phyloP scores from a whole-genome alignment of 2,797 vertebrate species.

The Scyliorhinus canicula region DNA sequence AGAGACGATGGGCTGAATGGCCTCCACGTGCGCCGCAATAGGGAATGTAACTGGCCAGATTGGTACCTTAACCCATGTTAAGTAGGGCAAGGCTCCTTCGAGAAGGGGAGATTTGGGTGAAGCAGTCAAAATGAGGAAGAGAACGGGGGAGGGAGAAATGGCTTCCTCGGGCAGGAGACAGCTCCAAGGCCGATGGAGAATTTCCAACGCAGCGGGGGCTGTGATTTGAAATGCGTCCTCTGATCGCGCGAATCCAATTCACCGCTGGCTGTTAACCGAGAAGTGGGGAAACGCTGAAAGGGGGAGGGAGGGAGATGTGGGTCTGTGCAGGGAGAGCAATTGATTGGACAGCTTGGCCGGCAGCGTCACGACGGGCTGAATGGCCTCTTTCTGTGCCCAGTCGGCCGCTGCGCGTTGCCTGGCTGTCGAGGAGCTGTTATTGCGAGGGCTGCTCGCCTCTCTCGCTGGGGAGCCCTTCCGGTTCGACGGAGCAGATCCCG shows the following conservation, averaged over 20 bases:
- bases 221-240: background rate
- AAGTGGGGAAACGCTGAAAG: background rate
- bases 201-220: background rate
- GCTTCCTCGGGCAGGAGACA: background rate
- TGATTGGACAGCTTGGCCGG: background rate
- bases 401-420: background rate
- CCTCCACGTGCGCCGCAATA: no score
- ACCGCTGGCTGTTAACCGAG: background rate
- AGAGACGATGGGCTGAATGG: no score
- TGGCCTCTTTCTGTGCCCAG: background rate
- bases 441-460: background rate
- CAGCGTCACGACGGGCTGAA: background rate
- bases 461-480: no score
- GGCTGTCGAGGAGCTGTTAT: background rate
- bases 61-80: background rate
- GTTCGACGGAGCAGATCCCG: no score
- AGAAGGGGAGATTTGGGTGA: background rate
- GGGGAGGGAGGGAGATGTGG: no score
- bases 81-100: no score
- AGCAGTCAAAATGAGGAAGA: background rate
- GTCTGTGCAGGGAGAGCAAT: background rate
- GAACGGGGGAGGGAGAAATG: background rate
- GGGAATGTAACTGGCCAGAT: background rate
- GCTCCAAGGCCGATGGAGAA: no score
- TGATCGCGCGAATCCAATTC: background rate